phyloP scores from a whole-genome alignment of 1,140 invertebrate species.

The Penaeus indicus region DNA sequence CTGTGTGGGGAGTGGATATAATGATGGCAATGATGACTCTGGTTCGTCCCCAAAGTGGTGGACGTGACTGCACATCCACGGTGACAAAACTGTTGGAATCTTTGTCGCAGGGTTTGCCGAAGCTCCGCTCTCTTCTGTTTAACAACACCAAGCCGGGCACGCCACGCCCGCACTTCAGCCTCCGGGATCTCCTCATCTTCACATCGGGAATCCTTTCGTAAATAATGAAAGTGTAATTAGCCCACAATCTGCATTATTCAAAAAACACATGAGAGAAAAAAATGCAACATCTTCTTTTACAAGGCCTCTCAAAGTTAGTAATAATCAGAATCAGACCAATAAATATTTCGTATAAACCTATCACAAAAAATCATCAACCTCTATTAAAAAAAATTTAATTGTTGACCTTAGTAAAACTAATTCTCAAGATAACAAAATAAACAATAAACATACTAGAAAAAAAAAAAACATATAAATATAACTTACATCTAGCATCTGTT shows the following conservation, averaged over 20 bases:
- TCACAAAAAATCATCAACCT: no score
- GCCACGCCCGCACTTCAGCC: conserved; percentile 87
- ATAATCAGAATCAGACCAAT: conserved; percentile 3
- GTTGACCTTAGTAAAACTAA: no score
- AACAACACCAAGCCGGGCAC: conserved; percentile 81
- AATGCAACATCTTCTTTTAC: background rate
- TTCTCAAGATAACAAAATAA: no score
- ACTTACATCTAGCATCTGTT: conserved; percentile 70
- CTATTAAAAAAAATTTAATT: no score
- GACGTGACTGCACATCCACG: conserved; percentile 44
- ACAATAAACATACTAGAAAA: no score
- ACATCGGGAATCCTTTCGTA: conserved; percentile 77
- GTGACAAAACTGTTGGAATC: conserved; percentile 83
- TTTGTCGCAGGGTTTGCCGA: conserved; percentile 82
- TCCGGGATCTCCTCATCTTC: conserved; percentile 85
- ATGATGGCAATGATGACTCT: conserved; percentile 36
- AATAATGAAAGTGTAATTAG: conserved; percentile 53
- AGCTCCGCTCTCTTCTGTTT: conserved; percentile 84
- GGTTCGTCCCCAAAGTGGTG: conserved; percentile 1
- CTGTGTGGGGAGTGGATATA: conserved; percentile 32
- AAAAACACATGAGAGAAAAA: background rate
- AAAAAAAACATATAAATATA: background rate
- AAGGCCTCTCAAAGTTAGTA: background rate
- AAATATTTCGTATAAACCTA: no score
- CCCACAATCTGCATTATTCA: conserved; percentile 22